Percentiles rank a stretch among this genome's conserved stretches.
Conservation (phyloP, 2,888 invertebrate species). For the Tetranychus truncatus region DNA sequence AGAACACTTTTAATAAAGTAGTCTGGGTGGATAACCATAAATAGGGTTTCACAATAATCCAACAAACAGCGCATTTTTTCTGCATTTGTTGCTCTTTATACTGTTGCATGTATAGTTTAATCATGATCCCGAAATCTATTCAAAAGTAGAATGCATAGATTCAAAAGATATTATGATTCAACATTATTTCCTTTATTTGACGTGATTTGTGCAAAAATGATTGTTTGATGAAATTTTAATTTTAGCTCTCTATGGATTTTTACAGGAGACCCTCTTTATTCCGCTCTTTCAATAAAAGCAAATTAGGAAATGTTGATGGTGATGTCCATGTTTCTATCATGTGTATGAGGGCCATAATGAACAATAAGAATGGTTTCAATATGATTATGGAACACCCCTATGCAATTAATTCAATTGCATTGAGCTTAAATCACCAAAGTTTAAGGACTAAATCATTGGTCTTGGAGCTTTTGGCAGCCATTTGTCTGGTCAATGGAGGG, state of each 20-base stretch:
- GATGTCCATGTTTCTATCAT: slow-evolving; percentile 98
- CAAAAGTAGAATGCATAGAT: background rate
- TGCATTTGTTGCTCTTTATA: too few species aligned
- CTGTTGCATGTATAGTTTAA: too few species aligned
- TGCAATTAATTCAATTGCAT: slow-evolving; percentile 92
- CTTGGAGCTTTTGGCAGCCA: slow-evolving; percentile 85
- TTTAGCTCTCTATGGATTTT: background rate
- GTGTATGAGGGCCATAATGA: slow-evolving; percentile 98
- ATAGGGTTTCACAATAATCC: background rate
- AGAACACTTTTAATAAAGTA: background rate
- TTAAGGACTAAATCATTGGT: slow-evolving; percentile 91
- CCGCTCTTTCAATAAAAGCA: slow-evolving; percentile 41
- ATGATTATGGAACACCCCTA: slow-evolving; percentile 95
- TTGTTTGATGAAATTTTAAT: background rate
- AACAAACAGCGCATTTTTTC: too few species aligned
- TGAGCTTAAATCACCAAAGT: slow-evolving; percentile 89
- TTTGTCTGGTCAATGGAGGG: slow-evolving; percentile 96
- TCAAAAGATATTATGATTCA: background rate
- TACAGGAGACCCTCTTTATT: slow-evolving; percentile 21
- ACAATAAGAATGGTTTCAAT: slow-evolving; percentile 98
- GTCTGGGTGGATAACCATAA: background rate
- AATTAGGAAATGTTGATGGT: slow-evolving; percentile 88
- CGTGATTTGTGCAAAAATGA: background rate
- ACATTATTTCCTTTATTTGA: background rate
- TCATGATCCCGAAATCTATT: too few species aligned